Conservation (phyloP, 2,797 vertebrate species). For the Scarus forsteni region DNA sequence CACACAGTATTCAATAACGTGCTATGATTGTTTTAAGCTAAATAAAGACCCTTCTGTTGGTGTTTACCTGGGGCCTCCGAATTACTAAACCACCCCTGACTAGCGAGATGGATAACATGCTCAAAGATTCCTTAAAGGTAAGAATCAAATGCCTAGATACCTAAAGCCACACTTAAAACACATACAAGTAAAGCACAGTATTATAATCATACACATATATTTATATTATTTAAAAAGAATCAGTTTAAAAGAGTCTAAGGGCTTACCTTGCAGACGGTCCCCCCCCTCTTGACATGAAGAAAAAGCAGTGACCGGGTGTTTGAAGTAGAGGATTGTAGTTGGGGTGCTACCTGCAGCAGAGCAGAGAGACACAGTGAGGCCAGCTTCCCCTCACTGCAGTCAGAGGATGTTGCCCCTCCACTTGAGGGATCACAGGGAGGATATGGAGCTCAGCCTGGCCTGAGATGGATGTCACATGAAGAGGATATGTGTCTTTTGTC, state of each 20-base stretch:
- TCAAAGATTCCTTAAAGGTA: constrained; percentile 18
- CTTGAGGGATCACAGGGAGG: constrained; percentile 65
- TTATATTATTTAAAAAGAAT: background rate
- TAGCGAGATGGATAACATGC: background rate
- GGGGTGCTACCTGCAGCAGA: constrained; percentile 73
- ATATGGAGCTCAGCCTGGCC: constrained; percentile 61
- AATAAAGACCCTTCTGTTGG: too few relatives aligned
- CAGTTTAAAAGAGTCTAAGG: background rate
- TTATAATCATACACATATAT: background rate
- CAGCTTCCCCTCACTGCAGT: constrained; percentile 58
- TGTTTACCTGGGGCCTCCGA: too few relatives aligned
- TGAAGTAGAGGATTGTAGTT: background rate
- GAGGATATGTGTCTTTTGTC: constrained; percentile 75
- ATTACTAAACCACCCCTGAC: too few relatives aligned
- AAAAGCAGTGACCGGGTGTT: background rate
- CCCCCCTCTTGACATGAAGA: background rate
- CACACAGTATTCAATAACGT: too few relatives aligned
- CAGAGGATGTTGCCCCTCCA: constrained; percentile 74
- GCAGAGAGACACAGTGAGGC: constrained; percentile 59
- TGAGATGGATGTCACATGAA: constrained; percentile 70
- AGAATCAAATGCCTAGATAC: background rate
- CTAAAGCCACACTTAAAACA: constrained; percentile 6
- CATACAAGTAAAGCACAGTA: background rate
- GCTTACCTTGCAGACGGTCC: constrained; percentile 12
- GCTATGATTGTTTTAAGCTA: too few relatives aligned